A percentile compares a stretch with the other conserved stretches of the same genome.
These are phyloP conservation scores for Tetranychus piercei DNA, from an alignment of 2,888 invertebrate genomes.

Conservation along the genomic window DNA sequence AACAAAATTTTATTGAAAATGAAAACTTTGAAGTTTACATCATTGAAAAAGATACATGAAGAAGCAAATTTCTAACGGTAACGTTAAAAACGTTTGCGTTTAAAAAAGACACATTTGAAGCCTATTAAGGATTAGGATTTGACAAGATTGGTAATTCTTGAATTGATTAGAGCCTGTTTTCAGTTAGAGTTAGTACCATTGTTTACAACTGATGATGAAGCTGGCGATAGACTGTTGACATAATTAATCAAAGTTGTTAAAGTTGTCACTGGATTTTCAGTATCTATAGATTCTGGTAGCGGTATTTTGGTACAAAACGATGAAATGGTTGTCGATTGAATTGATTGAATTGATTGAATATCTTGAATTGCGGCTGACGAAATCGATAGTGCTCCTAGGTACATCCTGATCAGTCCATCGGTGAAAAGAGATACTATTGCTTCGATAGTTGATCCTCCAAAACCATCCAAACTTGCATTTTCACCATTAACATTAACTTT, in stretches of 20 bases:
- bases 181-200: no score
- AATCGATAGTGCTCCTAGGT: background rate
- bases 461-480: background rate
- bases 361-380: no score
- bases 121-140: no score
- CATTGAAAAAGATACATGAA: no score
- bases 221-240: background rate
- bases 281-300: background rate
- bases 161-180: no score
- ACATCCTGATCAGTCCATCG: background rate
- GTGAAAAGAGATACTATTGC: background rate
- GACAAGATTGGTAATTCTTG: no score
- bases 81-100: no score
- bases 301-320: background rate
- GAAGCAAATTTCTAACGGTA: no score
- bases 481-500: background rate
- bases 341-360: background rate
- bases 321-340: background rate
- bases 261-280: background rate
- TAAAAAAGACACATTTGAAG: no score
- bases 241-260: background rate
- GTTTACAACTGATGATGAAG: background rate
- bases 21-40: no score
- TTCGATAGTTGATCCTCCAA: background rate
- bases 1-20: no score